Conservation (phyloP, 2,113 vertebrate species). For the Neolamprologus sp. region DNA sequence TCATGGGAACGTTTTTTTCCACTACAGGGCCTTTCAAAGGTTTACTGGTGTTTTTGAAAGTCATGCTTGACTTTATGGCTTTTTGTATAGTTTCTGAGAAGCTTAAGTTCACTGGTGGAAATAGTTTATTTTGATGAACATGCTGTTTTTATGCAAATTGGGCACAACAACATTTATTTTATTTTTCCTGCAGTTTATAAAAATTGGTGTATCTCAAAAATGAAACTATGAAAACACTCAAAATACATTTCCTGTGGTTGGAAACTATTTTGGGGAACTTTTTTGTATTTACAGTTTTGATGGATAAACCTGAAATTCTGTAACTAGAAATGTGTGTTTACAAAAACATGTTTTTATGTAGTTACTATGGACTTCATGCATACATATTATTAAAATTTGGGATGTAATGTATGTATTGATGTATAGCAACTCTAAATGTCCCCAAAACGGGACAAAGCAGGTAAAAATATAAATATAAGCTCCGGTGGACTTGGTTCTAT, state of each 20-base stretch:
- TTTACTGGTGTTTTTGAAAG: background rate
- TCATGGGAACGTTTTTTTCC: accelerated
- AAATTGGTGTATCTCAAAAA: background rate
- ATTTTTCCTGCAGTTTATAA: background rate
- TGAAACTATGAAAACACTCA: background rate
- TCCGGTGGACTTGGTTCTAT: background rate
- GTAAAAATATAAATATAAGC: background rate
- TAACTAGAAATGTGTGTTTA: background rate
- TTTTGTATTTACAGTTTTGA: background rate
- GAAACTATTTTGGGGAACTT: accelerated
- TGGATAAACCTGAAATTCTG: background rate
- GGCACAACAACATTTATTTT: background rate
- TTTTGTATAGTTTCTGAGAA: background rate
- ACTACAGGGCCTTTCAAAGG: background rate
- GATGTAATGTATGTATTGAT: background rate
- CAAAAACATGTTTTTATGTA: background rate
- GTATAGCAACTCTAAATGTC: background rate
- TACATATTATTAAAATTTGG: background rate
- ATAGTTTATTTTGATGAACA: background rate
- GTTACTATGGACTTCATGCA: background rate
- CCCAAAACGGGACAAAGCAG: background rate
- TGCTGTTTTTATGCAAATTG: background rate
- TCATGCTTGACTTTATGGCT: background rate
- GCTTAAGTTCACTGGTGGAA: background rate
- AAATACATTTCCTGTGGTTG: background rate